Conservation (phyloP, 2,888 invertebrate species). For the Euproctis similis region DNA sequence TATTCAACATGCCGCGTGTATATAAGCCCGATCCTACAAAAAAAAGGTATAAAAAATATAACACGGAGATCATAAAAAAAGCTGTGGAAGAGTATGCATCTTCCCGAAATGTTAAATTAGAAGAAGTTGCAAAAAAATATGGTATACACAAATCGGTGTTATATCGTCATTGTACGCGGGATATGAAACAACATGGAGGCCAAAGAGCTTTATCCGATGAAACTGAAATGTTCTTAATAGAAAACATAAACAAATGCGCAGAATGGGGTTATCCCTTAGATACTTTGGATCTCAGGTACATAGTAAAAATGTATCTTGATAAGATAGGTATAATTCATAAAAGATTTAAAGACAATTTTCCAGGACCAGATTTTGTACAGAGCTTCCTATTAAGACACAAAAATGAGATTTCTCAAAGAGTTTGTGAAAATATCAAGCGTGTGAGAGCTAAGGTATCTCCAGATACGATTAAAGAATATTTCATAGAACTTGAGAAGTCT, state of each 20-base stretch:
- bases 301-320: slow-evolving; percentile 15
- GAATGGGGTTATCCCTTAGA: slow-evolving; percentile 20
- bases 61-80: slow-evolving; percentile 4
- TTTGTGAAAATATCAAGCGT: slow-evolving; percentile 24
- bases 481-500: slow-evolving; percentile 9
- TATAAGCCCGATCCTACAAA: slow-evolving; percentile 5
- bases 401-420: slow-evolving; percentile 14
- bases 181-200: slow-evolving; percentile 14
- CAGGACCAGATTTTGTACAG: slow-evolving; percentile 17
- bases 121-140: slow-evolving; percentile 7
- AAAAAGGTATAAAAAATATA: slow-evolving; percentile 9
- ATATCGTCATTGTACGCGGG: slow-evolving; percentile 5
- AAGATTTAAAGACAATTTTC: slow-evolving; percentile 16
- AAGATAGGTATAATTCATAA: slow-evolving; percentile 5
- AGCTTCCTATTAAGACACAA: slow-evolving; percentile 19
- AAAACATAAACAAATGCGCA: slow-evolving; percentile 16
- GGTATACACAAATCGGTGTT: slow-evolving; percentile 11
- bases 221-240: slow-evolving; percentile 10
- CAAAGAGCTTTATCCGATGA: slow-evolving; percentile 9
- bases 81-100: slow-evolving; percentile 5
- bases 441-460: slow-evolving; percentile 15
- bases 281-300: slow-evolving; percentile 10
- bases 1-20: slow-evolving; percentile 6
- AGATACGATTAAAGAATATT: slow-evolving; percentile 14
- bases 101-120: neutral